Conservation (phyloP, 2,888 invertebrate genomes). For the Microchrysa polita region DNA sequence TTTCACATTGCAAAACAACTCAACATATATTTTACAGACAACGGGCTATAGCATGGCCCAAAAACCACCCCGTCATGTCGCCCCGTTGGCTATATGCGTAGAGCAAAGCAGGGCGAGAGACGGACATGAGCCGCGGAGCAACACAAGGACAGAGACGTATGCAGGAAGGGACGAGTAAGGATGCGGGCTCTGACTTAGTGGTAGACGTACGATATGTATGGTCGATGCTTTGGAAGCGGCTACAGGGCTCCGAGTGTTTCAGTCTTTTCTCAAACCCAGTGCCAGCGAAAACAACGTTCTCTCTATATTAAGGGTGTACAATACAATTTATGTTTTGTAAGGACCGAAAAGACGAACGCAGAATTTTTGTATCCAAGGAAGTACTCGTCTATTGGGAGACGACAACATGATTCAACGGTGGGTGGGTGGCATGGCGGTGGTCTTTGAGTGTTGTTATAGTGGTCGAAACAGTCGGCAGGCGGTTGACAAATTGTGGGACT, state of each 20-base stretch:
- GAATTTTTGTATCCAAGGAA: not conserved
- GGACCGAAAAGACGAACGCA: constrained; percentile 26
- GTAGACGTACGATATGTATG: not conserved
- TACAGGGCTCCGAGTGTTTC: not conserved
- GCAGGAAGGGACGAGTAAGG: not conserved
- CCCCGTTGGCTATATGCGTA: constrained; percentile 23
- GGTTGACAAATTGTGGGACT: constrained; percentile 12
- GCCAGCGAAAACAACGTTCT: not conserved
- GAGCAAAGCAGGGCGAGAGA: too few relatives aligned
- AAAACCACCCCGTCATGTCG: constrained; percentile 14
- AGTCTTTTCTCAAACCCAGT: not conserved
- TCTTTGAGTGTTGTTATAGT: not conserved
- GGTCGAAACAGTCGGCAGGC: constrained; percentile 2
- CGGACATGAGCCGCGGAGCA: not conserved
- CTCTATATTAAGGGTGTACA: constrained; percentile 43
- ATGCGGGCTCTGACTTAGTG: not conserved
- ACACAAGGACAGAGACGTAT: not conserved
- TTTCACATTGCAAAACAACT: constrained; percentile 40
- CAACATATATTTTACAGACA: not conserved
- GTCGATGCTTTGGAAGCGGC: not conserved
- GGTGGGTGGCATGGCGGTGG: too few relatives aligned
- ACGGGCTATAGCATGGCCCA: not conserved
- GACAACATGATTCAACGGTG: not conserved
- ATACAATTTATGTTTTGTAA: constrained; percentile 47
- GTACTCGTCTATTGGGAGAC: too few relatives aligned